Evolutionary conservation across 2,113 vertebrate species (phyloP).

Genomic region (Himantopus leucocephalus): DNA sequence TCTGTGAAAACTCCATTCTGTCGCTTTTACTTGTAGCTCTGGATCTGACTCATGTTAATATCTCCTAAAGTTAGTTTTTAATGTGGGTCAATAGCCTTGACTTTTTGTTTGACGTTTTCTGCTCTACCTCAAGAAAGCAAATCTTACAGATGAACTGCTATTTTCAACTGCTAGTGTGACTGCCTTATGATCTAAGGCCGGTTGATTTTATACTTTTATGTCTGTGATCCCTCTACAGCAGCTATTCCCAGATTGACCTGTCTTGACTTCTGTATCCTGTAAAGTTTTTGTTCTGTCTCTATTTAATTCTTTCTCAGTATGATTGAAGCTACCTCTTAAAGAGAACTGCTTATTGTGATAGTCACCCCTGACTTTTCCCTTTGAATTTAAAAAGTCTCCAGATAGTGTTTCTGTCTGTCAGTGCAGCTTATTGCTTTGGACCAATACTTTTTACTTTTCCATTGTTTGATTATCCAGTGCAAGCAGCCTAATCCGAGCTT

Average conservation of each 20-base stretch:
- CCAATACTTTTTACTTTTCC: not conserved
- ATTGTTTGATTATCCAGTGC: not conserved
- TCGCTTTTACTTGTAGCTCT: not conserved
- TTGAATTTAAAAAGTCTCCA: constrained; percentile 10
- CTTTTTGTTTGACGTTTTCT: not conserved
- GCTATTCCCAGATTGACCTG: constrained; percentile 39
- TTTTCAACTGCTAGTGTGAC: not conserved
- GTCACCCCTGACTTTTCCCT: constrained; percentile 25
- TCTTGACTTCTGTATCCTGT: constrained; percentile 36
- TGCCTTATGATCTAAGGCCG: not conserved
- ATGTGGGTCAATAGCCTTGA: not conserved
- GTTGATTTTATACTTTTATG: constrained; percentile 51
- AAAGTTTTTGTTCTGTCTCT: constrained; percentile 33
- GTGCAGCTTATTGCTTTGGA: not conserved
- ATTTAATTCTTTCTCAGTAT: constrained; percentile 19
- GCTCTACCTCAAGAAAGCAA: not conserved
- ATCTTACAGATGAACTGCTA: not conserved
- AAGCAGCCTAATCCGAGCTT: not conserved
- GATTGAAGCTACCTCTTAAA: constrained; percentile 35
- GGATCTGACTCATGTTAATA: not conserved
- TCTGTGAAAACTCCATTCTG: not conserved
- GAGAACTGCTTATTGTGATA: constrained; percentile 17
- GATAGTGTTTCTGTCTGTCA: not conserved
- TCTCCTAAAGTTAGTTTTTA: not conserved
- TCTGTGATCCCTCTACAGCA: constrained; percentile 22